These are phyloP conservation scores for Tachyglossus aculeatus DNA, from an alignment of 2,797 vertebrate species.

Conservation along the genomic window DNA sequence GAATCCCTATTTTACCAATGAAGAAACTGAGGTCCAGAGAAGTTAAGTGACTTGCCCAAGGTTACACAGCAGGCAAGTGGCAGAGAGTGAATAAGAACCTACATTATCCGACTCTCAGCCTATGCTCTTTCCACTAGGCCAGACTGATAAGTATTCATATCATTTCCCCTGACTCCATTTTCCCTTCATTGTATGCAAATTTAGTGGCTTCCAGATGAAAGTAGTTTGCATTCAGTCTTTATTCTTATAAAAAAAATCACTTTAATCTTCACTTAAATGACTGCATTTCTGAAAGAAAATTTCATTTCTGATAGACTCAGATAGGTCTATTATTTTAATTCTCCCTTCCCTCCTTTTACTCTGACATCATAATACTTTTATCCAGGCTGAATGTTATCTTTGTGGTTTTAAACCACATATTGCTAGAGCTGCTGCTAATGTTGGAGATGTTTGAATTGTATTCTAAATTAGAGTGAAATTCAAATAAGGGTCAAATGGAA, in stretches of 20 bases:
- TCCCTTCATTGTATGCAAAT: slow-evolving; percentile 33
- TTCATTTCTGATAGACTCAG: slow-evolving; percentile 40
- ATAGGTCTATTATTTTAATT: slow-evolving; percentile 46
- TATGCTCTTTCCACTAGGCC: too few species aligned
- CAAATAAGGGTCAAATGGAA: slow-evolving; percentile 58
- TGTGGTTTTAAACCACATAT: slow-evolving; percentile 19
- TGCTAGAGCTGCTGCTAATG: slow-evolving; percentile 33
- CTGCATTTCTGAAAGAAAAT: slow-evolving; percentile 29
- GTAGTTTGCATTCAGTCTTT: slow-evolving; percentile 31
- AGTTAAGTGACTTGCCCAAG: too few species aligned
- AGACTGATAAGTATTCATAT: too few species aligned
- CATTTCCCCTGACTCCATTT: slow-evolving; percentile 9
- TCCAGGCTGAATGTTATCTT: slow-evolving; percentile 25
- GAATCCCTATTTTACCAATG: too few species aligned
- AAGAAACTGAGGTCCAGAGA: too few species aligned
- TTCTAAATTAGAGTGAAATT: slow-evolving; percentile 62
- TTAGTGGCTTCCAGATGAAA: slow-evolving; percentile 13
- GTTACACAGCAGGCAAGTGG: too few species aligned
- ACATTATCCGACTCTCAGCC: too few species aligned
- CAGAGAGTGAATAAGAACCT: too few species aligned
- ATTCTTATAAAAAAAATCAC: slow-evolving; percentile 42
- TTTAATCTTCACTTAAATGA: slow-evolving; percentile 34
- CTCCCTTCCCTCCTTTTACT: slow-evolving; percentile 22
- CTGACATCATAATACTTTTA: slow-evolving; percentile 12
- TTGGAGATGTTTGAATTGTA: slow-evolving; percentile 45